Conservation (phyloP, 2,113 vertebrate species). For the Hemibagrus wyckioides region DNA sequence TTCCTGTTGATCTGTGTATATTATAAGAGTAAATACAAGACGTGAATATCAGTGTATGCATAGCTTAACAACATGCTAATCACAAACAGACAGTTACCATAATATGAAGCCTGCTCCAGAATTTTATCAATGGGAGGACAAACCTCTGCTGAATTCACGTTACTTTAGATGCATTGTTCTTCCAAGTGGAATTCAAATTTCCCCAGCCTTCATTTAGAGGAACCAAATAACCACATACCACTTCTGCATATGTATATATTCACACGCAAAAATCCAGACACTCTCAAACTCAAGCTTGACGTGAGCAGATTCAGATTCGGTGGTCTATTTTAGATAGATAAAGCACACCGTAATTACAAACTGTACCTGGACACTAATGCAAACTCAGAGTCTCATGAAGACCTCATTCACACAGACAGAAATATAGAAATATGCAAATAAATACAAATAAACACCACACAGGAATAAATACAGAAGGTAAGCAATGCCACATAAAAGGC, state of each 20-base stretch:
- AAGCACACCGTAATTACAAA: neutral
- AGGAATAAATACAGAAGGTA: neutral
- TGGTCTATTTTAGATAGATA: neutral
- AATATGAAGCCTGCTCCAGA: neutral
- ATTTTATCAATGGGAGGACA: neutral
- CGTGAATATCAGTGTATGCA: neutral
- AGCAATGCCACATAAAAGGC: neutral
- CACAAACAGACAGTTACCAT: neutral
- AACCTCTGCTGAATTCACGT: neutral
- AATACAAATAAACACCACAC: neutral
- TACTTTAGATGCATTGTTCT: neutral
- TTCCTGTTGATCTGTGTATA: neutral
- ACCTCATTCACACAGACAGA: neutral
- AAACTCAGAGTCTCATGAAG: neutral
- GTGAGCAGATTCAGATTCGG: neutral
- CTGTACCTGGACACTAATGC: too few species aligned
- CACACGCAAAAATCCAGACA: neutral
- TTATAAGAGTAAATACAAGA: neutral
- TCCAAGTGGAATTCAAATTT: neutral
- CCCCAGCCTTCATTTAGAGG: neutral
- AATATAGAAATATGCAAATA: neutral
- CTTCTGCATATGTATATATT: conserved; percentile 7
- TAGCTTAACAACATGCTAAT: neutral
- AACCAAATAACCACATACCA: conserved; percentile 5
- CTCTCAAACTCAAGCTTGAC: neutral